Base-by-base conservation (phyloP, 30 jellyfish, hydroid and myxozoan species). In the Haliclystus octoradiatus region DNA sequence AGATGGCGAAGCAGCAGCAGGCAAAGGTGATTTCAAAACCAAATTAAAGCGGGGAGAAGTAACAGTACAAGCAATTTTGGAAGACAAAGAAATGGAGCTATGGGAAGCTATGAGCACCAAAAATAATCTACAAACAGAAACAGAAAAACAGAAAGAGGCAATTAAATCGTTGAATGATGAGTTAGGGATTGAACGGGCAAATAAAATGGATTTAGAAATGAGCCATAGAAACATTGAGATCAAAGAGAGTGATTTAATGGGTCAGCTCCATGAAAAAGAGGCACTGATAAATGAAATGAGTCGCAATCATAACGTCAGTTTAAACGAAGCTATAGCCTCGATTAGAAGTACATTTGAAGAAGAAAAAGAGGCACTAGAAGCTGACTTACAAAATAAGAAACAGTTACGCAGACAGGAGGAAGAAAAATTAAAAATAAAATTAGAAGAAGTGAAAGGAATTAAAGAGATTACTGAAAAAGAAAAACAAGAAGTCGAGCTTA, bases 61-160 rank as follows among this genome's bases (percentile, higher is more conserved):
- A 19, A 40, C 9, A 40, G 57, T 5, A 40, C 57, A n/a, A n/a
- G 84, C 84, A 34, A 63, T 63, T 63, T 65, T 34, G 31, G 33
- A 33, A 1, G 74, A 72, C 52, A 0, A 50, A 46, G 62, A 40
- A 0, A 62, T 32, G 34, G 12, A 14, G 1, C 28, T 14, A 26
- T 50, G 25, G 1, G 27, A 9, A 23, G 2, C 40, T 3, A 14
- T 5, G 34, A 27, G 0, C 13, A 29, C 23, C 26, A 24, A 3
- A 28, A 28, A 32, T 28, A 35, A 28, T 12, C 40, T 28, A 4
- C 47, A 29, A 0, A 1, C 63, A 28, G n/a, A 47, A 22, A 25
- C 26, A 0, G 74, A 57, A 0, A 75, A 73, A 35, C 31, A 4
- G 15, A 27, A 62, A 33, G 64, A 61, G 19, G 75, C 63, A 1